Evolutionary conservation across 2,888 invertebrate species (phyloP), one percentile per base, ranked within the genome.

Genomic region (Sphaerophoria rueppellii): DNA sequence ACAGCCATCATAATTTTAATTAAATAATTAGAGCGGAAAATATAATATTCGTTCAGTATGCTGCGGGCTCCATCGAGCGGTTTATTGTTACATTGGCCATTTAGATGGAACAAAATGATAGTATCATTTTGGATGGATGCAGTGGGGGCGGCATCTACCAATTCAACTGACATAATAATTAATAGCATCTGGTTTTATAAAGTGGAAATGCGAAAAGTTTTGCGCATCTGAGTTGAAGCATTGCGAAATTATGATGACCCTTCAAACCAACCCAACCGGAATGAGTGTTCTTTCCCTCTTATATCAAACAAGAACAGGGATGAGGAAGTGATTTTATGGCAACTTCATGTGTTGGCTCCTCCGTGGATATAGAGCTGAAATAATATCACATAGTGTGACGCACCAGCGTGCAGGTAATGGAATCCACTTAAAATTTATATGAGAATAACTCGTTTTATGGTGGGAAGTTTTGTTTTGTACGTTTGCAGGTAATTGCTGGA

Each of bases 21-120:
- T 74, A 70, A 79, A 82, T 74, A 82, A 82, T 82, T 82, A 79
- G 82, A 82, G 82, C 82, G 82, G 73, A 79, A 82, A 82, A 78
- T 16, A 60, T 50, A 65, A 65, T 79, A 79, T 82, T 79, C 82
- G 55, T 54, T 79, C 79, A 79, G 82, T 79, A 73, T 82, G 82
- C 58, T 71, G 74, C 52, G 79, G 73, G 79, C 82, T 70, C 61
- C 78, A 73, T 82, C 78, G 69, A 74, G 78, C 79, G 82, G 82
- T 78, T 82, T 79, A 82, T 82, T 82, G 79, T 79, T 79, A 79
- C 78, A 63, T 37, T 70, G 63, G 54, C 82, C 74, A 79, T 79
- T 82, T 79, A 82, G 82, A 79, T 79, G 48, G 52, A 46, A 61
- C 69, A 69, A 35, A 46, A 35, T 55, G 76, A 76, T 76, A 76